Conservation (phyloP, 2,797 vertebrate species). For the Masticophis lateralis region DNA sequence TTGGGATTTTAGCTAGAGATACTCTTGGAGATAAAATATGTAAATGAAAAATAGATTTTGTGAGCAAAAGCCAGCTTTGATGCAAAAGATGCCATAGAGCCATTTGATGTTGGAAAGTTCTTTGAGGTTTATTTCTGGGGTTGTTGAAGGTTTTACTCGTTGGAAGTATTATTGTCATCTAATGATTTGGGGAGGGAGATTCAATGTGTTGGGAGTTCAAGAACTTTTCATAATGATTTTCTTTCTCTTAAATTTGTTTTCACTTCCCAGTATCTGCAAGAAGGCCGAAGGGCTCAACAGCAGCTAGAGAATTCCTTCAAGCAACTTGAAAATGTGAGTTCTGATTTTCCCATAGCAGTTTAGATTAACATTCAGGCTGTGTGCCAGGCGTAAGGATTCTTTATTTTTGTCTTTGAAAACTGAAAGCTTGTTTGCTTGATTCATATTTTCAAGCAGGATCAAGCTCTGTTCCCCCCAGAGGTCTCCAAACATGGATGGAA, state of each 20-base stretch:
- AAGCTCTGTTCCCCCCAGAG: neutral
- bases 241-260: conserved; percentile 2
- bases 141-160: neutral
- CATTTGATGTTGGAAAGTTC: neutral
- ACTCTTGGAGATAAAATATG: neutral
- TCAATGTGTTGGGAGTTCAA: neutral
- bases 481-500: neutral
- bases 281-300: conserved; percentile 86
- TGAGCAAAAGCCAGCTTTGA: neutral
- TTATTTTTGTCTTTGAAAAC: neutral
- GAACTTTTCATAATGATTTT: neutral
- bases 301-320: conserved; percentile 85
- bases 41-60: neutral
- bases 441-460: neutral
- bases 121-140: neutral
- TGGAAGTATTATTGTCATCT: neutral
- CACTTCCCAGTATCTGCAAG: conserved; percentile 79
- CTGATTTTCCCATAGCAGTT: neutral
- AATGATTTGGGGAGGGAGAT: neutral
- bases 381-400: neutral
- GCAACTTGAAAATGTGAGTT: conserved; percentile 85
- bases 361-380: neutral
- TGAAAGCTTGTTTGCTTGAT: neutral
- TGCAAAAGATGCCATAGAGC: neutral
- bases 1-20: neutral